phyloP scores from a whole-genome alignment of 2,797 vertebrate genomes.

The Syncerus caffer region DNA sequence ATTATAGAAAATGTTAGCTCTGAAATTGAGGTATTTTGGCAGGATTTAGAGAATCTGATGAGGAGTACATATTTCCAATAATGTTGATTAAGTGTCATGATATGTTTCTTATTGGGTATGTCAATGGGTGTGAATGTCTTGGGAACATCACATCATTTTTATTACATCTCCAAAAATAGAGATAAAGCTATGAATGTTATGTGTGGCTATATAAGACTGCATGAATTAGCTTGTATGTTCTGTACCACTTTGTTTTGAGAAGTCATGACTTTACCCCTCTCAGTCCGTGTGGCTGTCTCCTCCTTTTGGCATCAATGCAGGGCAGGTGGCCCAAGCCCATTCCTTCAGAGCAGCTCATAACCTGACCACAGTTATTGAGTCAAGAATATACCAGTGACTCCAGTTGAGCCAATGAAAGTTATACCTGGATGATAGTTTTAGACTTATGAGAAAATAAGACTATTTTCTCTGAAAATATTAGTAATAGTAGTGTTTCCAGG shows the following conservation, averaged over 20 bases:
- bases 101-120: background rate
- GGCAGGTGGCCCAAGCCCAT: no score
- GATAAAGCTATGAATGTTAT: background rate
- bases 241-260: background rate
- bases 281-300: background rate
- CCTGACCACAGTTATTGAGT: background rate
- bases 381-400: background rate
- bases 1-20: background rate
- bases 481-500: background rate
- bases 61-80: background rate
- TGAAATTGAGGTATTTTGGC: constrained; percentile 5
- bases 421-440: background rate
- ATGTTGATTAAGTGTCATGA: background rate
- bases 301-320: background rate
- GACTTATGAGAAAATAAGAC: background rate
- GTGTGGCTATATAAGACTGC: background rate
- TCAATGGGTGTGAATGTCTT: background rate
- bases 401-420: background rate
- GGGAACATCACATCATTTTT: background rate
- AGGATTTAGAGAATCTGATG: background rate
- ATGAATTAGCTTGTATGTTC: background rate
- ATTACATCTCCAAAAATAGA: background rate
- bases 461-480: constrained; percentile 5
- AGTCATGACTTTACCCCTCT: background rate
- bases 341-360: background rate